Conservation (phyloP, 2,888 invertebrate genomes). For the Patella caerulea region DNA sequence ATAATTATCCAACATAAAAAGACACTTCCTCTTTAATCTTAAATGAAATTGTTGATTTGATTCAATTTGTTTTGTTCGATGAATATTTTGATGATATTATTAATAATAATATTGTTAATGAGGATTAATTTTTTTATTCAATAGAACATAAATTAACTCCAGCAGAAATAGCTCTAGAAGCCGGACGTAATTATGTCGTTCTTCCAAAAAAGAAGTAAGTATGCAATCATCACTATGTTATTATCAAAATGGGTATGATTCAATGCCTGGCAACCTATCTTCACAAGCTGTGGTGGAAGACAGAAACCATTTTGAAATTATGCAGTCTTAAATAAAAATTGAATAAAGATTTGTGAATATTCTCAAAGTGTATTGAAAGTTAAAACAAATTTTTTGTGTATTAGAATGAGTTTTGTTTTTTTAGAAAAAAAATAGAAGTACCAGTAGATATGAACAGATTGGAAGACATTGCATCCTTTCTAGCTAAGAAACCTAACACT, state of each 20-base stretch:
- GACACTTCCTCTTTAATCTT: too few relatives aligned
- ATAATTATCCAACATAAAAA: too few relatives aligned
- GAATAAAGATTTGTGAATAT: not conserved
- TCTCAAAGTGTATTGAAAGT: not conserved
- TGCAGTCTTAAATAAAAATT: not conserved
- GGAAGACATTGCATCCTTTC: conserved; percentile 63
- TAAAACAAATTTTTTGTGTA: not conserved
- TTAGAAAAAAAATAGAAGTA: conserved; percentile 50
- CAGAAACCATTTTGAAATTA: not conserved
- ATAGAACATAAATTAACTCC: conserved; percentile 54
- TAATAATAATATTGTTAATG: too few relatives aligned
- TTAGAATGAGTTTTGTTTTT: conserved; percentile 10
- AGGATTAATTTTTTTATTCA: not conserved
- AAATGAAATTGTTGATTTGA: too few relatives aligned
- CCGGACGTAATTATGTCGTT: conserved; percentile 68
- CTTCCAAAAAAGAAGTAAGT: conserved; percentile 61
- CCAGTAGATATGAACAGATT: conserved; percentile 59
- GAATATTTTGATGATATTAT: too few relatives aligned
- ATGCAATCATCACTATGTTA: too few relatives aligned
- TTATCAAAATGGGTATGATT: too few relatives aligned
- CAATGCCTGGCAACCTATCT: too few relatives aligned
- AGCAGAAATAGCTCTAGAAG: conserved; percentile 65
- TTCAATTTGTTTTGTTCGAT: too few relatives aligned
- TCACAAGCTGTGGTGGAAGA: too few relatives aligned
- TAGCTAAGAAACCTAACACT: conserved; percentile 41